phyloP scores from a whole-genome alignment of 2,888 invertebrate species.

The Pyrocoelia pectoralis region DNA sequence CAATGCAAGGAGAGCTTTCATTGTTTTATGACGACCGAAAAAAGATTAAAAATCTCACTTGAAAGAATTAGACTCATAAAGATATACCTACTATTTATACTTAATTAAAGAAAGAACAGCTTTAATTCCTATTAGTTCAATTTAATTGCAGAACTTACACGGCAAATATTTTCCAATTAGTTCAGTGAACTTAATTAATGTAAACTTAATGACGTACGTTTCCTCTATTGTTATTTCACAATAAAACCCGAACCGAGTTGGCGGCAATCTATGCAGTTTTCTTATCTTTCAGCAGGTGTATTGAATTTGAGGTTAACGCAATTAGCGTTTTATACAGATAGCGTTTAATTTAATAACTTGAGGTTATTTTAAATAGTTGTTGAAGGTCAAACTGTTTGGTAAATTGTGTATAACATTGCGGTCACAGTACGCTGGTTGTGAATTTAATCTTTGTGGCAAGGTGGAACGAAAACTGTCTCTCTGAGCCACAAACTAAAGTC shows the following conservation, averaged over 20 bases:
- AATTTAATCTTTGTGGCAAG: slow-evolving; percentile 32
- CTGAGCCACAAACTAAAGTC: slow-evolving; percentile 31
- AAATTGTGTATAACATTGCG: slow-evolving; percentile 15
- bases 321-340: slow-evolving; percentile 6
- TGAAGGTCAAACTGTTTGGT: slow-evolving; percentile 12
- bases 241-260: too few relatives aligned
- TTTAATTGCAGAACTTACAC: not conserved
- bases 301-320: slow-evolving; percentile 2
- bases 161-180: not conserved
- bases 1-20: too few relatives aligned
- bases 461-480: slow-evolving; percentile 33
- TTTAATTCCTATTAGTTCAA: too few relatives aligned
- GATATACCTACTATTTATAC: too few relatives aligned
- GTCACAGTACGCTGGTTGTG: slow-evolving; percentile 23
- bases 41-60: too few relatives aligned
- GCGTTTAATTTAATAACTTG: not conserved
- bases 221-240: too few relatives aligned
- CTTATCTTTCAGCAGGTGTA: not conserved
- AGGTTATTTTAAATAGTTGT: not conserved
- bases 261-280: too few relatives aligned
- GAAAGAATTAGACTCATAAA: too few relatives aligned
- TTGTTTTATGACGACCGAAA: too few relatives aligned
- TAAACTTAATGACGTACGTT: not conserved
- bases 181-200: not conserved
- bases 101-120: too few relatives aligned